Conservation (phyloP, 2,113 vertebrate genomes). For the Microtus pennsylvanicus region DNA sequence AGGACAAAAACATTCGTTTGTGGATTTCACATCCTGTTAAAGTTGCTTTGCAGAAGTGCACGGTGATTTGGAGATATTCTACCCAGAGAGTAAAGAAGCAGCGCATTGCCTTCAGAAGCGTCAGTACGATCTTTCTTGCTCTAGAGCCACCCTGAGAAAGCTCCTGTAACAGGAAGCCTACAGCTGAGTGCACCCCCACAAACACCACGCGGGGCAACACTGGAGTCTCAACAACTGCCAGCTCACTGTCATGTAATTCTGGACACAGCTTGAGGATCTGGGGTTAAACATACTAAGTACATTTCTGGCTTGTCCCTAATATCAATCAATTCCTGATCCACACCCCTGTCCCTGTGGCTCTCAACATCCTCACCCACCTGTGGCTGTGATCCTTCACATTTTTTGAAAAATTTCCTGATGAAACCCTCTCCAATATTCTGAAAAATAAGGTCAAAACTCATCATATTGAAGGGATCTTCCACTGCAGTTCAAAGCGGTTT, state of each 20-base stretch:
- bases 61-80: background rate
- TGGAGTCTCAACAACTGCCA: background rate
- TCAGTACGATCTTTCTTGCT: background rate
- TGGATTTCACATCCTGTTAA: conserved; percentile 34
- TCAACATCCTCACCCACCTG: background rate
- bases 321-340: background rate
- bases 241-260: background rate
- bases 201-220: background rate
- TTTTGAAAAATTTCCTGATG: background rate
- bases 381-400: background rate
- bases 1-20: conserved; percentile 62
- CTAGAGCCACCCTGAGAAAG: background rate
- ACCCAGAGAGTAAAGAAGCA: background rate
- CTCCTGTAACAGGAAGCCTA: background rate
- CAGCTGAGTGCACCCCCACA: background rate
- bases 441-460: background rate
- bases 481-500: background rate
- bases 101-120: background rate
- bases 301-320: conserved; percentile 18
- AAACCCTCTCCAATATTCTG: background rate
- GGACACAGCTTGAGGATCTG: background rate
- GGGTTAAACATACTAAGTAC: background rate
- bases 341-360: background rate
- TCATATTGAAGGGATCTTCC: background rate
- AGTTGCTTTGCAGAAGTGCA: conserved; percentile 32